These are phyloP conservation scores for Chloroclysta siterata DNA, from an alignment of 2,888 invertebrate species.

Conservation along the genomic window DNA sequence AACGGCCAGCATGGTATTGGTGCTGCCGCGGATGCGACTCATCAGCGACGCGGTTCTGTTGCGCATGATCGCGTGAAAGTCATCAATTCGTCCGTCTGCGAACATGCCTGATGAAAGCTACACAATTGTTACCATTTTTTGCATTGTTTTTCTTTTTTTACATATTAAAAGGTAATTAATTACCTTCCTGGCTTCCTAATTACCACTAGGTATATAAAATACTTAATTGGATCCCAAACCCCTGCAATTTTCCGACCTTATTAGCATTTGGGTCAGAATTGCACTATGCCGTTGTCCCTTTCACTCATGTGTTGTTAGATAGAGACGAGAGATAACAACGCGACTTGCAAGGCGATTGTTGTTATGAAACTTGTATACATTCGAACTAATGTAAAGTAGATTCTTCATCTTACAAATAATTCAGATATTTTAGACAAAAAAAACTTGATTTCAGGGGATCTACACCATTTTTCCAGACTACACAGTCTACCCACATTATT, in stretches of 20 bases:
- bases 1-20: too few species aligned
- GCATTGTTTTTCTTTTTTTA: background rate
- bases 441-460: too few species aligned
- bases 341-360: conserved; percentile 1
- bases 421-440: background rate
- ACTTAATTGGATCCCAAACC: conserved; percentile 6
- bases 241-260: conserved; percentile 33
- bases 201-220: background rate
- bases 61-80: too few species aligned
- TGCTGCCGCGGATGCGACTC: too few species aligned
- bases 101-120: too few species aligned
- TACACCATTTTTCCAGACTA: too few species aligned
- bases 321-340: conserved; percentile 25
- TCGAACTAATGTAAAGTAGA: background rate
- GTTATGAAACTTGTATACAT: background rate
- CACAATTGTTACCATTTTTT: too few species aligned
- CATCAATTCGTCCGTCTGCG: too few species aligned
- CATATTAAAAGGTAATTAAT: background rate
- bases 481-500: too few species aligned
- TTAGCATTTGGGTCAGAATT: conserved; percentile 40
- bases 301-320: conserved; percentile 31
- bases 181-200: background rate
- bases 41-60: too few species aligned
- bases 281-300: conserved; percentile 33
- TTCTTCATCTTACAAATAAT: background rate